Evolutionary conservation across 2,113 vertebrate species (phyloP), one percentile per base, ranked within the genome.

Genomic region (Brachypteracias leptosomus): DNA sequence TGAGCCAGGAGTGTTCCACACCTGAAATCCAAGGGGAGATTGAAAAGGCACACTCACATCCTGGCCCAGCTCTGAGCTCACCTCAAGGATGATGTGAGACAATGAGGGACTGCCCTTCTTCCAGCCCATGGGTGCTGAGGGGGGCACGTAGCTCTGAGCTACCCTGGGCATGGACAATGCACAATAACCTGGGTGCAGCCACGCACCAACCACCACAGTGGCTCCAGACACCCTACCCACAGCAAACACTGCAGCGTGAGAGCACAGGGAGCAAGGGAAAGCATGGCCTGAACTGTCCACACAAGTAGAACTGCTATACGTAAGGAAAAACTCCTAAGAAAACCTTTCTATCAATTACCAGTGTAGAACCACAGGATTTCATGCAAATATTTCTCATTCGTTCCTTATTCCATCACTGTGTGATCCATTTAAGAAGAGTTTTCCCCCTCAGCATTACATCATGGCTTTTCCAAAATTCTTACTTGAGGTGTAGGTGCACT

Each of bases 81-180:
- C 46, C 46, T 9, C 0, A 0, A 59, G 54, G 19, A 9, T 26
- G 54, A 26, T 0, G 1, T 4, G 79, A 9, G 47, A 38, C 15
- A 42, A 8, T 0, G 13, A 81, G 29, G n/a, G 42, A 17, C 33
- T 29, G 52, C 26, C 40, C 33, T 62, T 19, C 61, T 74, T 44
- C 52, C 0, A 1, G 46, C 21, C 54, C 19, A 8, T 5, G 33
- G 57, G 52, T 4, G 15, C 42, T 1, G 0, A n/a, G 79, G 61
- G 26, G 57, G 71, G 47, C 3, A 0, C 3, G 4, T 44, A 75
- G 52, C 82, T 76, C 58, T 1, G 26, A 21, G 86, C 36, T 8
- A 24, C n/a, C 58, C 65, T 2, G 2, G 16, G 85, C 20, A n/a
- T n/a, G n/a, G n/a, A n/a, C n/a, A n/a, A n/a, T 10, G 10, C 6